phyloP scores from a whole-genome alignment of 2,113 vertebrate species.

The Cairina moschata region DNA sequence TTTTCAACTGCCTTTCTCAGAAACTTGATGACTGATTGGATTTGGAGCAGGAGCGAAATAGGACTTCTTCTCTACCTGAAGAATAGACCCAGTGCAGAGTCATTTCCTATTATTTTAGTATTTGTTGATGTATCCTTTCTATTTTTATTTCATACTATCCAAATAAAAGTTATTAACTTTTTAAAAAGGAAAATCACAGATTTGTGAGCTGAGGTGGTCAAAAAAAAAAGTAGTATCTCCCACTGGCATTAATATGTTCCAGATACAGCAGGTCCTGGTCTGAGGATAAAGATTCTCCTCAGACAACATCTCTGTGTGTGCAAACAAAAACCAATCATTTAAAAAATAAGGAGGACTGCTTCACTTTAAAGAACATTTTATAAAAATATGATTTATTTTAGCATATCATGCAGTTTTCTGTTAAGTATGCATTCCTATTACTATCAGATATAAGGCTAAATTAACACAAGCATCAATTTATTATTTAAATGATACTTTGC shows the following conservation, averaged over 20 bases:
- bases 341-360: background rate
- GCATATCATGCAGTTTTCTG: background rate
- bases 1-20: background rate
- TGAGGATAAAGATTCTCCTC: background rate
- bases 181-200: background rate
- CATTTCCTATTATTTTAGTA: background rate
- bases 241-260: background rate
- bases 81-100: background rate
- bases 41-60: background rate
- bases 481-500: background rate
- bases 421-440: background rate
- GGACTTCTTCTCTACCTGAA: background rate
- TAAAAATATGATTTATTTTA: background rate
- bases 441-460: background rate
- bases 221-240: background rate
- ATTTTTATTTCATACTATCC: background rate
- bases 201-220: background rate
- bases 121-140: background rate
- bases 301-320: background rate
- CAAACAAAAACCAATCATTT: background rate
- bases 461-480: background rate
- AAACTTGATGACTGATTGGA: background rate
- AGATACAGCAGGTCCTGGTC: background rate
- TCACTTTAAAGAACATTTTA: background rate
- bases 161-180: background rate